A percentile compares a stretch with the other conserved stretches of the same genome.
Evolutionary conservation across 2,888 invertebrate species (phyloP).

Genomic region (Chalcis sispes): DNA sequence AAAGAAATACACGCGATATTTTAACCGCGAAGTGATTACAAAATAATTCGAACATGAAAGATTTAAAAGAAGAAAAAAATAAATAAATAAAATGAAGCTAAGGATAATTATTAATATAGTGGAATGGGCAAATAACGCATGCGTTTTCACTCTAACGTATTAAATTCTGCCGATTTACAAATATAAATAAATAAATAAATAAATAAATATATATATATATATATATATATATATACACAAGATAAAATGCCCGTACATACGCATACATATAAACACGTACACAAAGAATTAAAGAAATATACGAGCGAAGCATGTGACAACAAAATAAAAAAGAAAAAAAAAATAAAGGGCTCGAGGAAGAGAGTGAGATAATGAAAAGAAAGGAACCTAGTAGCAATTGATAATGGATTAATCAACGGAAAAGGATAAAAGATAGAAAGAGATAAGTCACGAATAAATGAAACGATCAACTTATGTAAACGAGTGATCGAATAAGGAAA

Average conservation of each 20-base stretch:
- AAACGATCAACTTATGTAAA: conserved; percentile 13
- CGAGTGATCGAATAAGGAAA: conserved; percentile 52
- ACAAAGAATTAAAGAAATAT: conserved; percentile 12
- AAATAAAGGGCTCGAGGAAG: conserved; percentile 50
- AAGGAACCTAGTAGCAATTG: conserved; percentile 53
- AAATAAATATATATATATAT: conserved; percentile 33
- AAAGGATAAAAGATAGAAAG: background rate
- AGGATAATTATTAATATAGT: conserved; percentile 13
- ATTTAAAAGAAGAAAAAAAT: background rate
- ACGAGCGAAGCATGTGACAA: conserved; percentile 50
- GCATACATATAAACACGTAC: background rate
- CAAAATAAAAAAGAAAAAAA: conserved; percentile 37
- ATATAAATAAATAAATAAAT: conserved; percentile 21
- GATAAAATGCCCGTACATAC: too few species aligned
- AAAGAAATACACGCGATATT: conserved; percentile 25
- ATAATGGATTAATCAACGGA: conserved; percentile 53
- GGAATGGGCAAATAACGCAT: conserved; percentile 15
- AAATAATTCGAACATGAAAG: conserved; percentile 14
- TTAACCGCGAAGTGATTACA: conserved; percentile 23
- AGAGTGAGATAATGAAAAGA: too few species aligned
- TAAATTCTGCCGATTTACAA: conserved; percentile 51
- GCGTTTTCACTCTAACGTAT: conserved; percentile 37
- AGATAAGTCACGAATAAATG: background rate
- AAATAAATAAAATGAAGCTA: too few species aligned
- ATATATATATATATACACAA: too few species aligned